Evolutionary conservation across 2,888 invertebrate genomes (phyloP).

Genomic region (Andrena bucephala): DNA sequence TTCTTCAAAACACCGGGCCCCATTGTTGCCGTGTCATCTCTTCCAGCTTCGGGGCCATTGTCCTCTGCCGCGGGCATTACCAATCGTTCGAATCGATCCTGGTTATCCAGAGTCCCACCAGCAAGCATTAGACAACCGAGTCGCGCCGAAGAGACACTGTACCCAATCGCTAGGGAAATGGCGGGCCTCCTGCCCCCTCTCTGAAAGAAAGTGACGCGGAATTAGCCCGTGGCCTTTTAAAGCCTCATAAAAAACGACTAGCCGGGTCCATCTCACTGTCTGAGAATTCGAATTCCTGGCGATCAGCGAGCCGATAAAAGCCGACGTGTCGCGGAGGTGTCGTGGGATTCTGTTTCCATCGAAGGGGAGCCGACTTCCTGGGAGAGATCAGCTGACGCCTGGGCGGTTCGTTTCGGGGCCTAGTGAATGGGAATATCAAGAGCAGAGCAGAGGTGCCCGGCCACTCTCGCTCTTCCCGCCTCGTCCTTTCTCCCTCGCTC

Average conservation of each 20-base stretch:
- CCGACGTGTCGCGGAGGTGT: conserved; percentile 49
- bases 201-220: neutral
- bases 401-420: conserved; percentile 68
- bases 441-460: conserved; percentile 48
- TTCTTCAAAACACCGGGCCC: conserved; percentile 73
- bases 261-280: conserved; percentile 51
- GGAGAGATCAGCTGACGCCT: conserved; percentile 72
- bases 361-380: conserved; percentile 69
- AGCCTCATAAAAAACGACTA: conserved; percentile 11
- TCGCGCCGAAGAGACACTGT: neutral
- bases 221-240: neutral
- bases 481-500: conserved; percentile 4
- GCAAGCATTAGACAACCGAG: neutral
- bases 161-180: neutral
- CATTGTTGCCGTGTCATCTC: conserved; percentile 83
- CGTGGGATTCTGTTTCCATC: conserved; percentile 60
- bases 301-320: conserved; percentile 53
- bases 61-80: conserved; percentile 56
- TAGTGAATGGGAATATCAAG: conserved; percentile 70
- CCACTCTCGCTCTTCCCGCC: conserved; percentile 31
- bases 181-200: neutral
- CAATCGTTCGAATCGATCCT: conserved; percentile 46
- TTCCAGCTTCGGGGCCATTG: conserved; percentile 65
- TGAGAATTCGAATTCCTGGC: conserved; percentile 59
- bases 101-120: neutral